Percentiles rank a stretch among this genome's conserved stretches.
Evolutionary conservation across 1,140 invertebrate genomes (phyloP).

Genomic region (Eupeodes corollae): DNA sequence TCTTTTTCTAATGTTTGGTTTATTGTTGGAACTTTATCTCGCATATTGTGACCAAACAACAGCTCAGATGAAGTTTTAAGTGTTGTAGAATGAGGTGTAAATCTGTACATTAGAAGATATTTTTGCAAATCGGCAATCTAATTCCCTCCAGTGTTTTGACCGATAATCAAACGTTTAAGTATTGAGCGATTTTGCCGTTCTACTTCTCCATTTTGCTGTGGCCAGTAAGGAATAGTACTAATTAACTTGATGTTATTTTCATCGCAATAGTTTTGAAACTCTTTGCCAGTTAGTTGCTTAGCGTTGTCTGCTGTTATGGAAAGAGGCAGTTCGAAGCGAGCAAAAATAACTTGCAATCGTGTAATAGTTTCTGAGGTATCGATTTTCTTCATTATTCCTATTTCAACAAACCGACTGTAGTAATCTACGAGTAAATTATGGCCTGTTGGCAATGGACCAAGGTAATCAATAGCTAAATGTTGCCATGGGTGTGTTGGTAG

Average conservation of each 20-base stretch:
- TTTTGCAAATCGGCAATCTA: too few species aligned
- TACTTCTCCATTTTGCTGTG: slow-evolving; percentile 29
- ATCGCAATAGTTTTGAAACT: too few species aligned
- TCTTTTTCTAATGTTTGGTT: too few species aligned
- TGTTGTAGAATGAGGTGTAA: too few species aligned
- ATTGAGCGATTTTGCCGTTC: slow-evolving; percentile 30
- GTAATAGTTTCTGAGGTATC: slow-evolving; percentile 10
- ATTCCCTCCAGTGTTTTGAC: slow-evolving; percentile 5
- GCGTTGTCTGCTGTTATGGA: too few species aligned
- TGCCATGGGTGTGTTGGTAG: slow-evolving; percentile 18
- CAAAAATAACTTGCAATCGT: slow-evolving; percentile 1
- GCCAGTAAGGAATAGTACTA: slow-evolving; percentile 21
- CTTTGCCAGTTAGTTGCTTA: too few species aligned
- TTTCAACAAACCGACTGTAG: too few species aligned
- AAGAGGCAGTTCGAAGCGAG: slow-evolving; percentile 1
- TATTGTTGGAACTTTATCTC: too few species aligned
- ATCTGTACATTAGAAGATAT: too few species aligned
- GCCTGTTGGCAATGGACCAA: slow-evolving; percentile 15
- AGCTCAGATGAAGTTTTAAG: too few species aligned
- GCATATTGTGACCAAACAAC: too few species aligned
- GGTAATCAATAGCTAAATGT: slow-evolving; percentile 17
- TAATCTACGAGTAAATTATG: slow-evolving; percentile 17
- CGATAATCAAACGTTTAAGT: slow-evolving; percentile 17
- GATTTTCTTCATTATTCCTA: slow-evolving; percentile 13
- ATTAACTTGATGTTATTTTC: too few species aligned